Conservation (phyloP, 2,888 invertebrate genomes). For the Eupithecia subfuscata region DNA sequence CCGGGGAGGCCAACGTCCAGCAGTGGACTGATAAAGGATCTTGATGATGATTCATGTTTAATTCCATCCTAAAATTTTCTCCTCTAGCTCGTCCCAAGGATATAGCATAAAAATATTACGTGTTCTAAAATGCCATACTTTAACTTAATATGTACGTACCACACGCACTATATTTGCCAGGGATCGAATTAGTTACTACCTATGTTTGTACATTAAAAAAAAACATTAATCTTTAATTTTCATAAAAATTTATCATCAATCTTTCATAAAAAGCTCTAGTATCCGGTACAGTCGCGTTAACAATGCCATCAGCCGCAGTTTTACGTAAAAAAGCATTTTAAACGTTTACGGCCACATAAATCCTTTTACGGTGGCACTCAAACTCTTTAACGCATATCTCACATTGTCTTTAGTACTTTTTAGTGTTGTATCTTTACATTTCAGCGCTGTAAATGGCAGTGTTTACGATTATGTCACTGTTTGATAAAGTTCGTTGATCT, state of each 20-base stretch:
- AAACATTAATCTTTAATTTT: slow-evolving; percentile 14
- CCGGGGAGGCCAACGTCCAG: too few species aligned
- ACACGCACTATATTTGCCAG: not conserved
- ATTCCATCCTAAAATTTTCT: too few species aligned
- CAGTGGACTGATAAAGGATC: too few species aligned
- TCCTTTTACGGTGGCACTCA: slow-evolving; percentile 38
- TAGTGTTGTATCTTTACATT: slow-evolving; percentile 31
- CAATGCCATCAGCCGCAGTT: slow-evolving; percentile 32
- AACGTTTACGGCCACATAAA: slow-evolving; percentile 38
- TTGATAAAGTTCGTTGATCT: slow-evolving; percentile 32
- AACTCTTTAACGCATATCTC: slow-evolving; percentile 39
- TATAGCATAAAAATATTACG: not conserved
- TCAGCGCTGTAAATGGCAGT: slow-evolving; percentile 40
- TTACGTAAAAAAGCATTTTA: slow-evolving; percentile 38
- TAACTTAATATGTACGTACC: too few species aligned
- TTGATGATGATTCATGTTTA: too few species aligned
- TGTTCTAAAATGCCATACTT: not conserved
- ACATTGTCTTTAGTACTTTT: slow-evolving; percentile 34
- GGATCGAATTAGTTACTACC: not conserved
- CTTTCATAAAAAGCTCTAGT: not conserved
- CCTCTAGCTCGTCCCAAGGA: not conserved
- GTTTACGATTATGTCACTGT: slow-evolving; percentile 43
- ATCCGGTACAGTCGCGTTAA: slow-evolving; percentile 34
- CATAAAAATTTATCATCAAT: not conserved
- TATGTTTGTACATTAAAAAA: not conserved